phyloP scores from a whole-genome alignment of 1,140 invertebrate species.

The Cotesia vestalis region DNA sequence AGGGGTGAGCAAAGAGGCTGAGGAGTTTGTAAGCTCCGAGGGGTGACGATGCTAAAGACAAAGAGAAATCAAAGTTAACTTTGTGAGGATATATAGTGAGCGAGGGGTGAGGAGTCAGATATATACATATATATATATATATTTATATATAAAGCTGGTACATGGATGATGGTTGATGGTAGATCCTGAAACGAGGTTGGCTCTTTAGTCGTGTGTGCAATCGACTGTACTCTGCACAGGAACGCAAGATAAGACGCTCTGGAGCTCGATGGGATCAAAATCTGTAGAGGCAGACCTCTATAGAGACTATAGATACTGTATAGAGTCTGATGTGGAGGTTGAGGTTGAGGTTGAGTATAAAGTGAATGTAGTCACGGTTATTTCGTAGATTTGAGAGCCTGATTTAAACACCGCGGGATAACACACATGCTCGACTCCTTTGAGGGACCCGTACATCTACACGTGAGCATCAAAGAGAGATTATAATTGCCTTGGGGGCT shows the following conservation, averaged over 20 bases:
- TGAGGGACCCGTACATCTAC: conserved; percentile 14
- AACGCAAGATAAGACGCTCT: no score
- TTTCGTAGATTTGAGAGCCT: conserved; percentile 8
- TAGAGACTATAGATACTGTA: no score
- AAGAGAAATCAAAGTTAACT: conserved; percentile 35
- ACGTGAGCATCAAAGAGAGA: background rate
- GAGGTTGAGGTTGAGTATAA: no score
- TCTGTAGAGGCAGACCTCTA: no score
- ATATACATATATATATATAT: background rate
- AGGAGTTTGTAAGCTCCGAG: background rate
- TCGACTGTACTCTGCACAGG: no score
- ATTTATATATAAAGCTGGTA: background rate
- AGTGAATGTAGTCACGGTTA: conserved; percentile 13
- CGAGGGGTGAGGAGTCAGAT: background rate
- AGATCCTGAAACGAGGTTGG: no score
- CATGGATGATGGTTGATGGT: background rate
- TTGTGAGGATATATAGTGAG: background rate
- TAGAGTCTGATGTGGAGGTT: no score
- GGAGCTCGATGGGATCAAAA: no score
- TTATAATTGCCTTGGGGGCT: conserved; percentile 23
- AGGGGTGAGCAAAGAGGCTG: background rate
- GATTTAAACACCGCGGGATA: no score
- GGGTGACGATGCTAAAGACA: conserved; percentile 24
- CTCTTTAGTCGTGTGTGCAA: no score
- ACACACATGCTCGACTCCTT: conserved; percentile 15